Evolutionary conservation across 2,888 invertebrate species (phyloP).

Genomic region (Gymnoscelis rufifasciata): DNA sequence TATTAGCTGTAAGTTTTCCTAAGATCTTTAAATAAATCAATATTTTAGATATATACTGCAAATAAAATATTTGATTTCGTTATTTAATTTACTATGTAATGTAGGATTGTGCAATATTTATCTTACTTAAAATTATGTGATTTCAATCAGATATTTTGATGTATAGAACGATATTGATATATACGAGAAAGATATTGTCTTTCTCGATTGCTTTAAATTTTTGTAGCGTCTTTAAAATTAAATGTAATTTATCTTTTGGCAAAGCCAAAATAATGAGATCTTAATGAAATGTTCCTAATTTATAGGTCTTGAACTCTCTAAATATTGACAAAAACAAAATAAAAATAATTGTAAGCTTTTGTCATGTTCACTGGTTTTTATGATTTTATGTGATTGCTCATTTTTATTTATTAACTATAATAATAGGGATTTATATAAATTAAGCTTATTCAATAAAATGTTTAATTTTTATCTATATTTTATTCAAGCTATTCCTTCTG

Average conservation of each 20-base stretch:
- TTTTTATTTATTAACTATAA: background rate
- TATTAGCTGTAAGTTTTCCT: too few relatives aligned
- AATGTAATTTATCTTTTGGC: background rate
- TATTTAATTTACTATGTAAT: too few relatives aligned
- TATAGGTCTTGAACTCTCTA: background rate
- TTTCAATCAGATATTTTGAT: too few relatives aligned
- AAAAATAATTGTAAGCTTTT: background rate
- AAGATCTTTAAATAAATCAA: too few relatives aligned
- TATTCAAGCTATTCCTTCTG: background rate
- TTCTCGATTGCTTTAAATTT: too few relatives aligned
- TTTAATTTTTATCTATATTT: background rate
- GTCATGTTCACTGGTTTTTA: background rate
- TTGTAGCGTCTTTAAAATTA: background rate
- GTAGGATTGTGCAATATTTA: too few relatives aligned
- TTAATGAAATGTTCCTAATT: slow-evolving; percentile 7
- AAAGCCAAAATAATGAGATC: slow-evolving; percentile 6
- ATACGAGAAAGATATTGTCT: too few relatives aligned
- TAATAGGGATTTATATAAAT: background rate
- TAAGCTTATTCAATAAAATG: background rate
- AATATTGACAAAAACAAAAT: background rate
- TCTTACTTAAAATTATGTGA: too few relatives aligned
- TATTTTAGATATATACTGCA: too few relatives aligned
- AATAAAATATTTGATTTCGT: too few relatives aligned
- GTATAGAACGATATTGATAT: too few relatives aligned
- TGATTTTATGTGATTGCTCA: slow-evolving; percentile 3